Evolutionary conservation across 2,113 vertebrate genomes (phyloP).

Genomic region (Eulemur rufifrons): DNA sequence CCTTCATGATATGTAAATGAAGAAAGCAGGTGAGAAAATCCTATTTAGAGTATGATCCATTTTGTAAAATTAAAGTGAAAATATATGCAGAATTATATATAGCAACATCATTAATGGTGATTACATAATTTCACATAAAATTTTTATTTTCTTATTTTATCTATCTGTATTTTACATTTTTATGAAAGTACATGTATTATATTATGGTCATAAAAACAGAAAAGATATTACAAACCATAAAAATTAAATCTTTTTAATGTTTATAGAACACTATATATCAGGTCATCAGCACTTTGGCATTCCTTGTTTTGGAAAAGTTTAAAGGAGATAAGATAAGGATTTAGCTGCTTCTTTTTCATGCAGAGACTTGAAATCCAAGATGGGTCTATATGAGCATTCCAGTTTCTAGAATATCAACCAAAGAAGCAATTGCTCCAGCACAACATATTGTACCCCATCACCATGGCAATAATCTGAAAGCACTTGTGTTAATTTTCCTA

Average conservation of each 20-base stretch:
- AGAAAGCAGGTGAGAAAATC: not conserved
- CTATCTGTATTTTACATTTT: not conserved
- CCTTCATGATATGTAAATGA: not conserved
- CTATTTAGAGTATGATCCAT: not conserved
- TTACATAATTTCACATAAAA: not conserved
- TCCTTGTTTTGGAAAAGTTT: not conserved
- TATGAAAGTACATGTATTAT: not conserved
- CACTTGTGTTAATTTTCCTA: not conserved
- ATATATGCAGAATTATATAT: not conserved
- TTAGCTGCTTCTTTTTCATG: not conserved
- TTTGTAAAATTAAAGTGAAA: slow-evolving; percentile 55
- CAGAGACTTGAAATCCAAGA: slow-evolving; percentile 1
- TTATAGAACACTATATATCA: not conserved
- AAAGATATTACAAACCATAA: slow-evolving; percentile 4
- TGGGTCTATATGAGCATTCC: not conserved
- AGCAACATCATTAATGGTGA: not conserved
- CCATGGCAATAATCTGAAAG: not conserved
- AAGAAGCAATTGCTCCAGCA: not conserved
- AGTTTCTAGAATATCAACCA: not conserved
- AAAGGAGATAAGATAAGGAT: not conserved
- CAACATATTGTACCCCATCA: not conserved
- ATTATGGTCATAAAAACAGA: not conserved
- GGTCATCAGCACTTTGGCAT: not conserved
- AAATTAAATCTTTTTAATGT: not conserved
- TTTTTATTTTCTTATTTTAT: slow-evolving; percentile 27